phyloP scores from a whole-genome alignment of 2,113 vertebrate genomes.

The Ameiurus melas region DNA sequence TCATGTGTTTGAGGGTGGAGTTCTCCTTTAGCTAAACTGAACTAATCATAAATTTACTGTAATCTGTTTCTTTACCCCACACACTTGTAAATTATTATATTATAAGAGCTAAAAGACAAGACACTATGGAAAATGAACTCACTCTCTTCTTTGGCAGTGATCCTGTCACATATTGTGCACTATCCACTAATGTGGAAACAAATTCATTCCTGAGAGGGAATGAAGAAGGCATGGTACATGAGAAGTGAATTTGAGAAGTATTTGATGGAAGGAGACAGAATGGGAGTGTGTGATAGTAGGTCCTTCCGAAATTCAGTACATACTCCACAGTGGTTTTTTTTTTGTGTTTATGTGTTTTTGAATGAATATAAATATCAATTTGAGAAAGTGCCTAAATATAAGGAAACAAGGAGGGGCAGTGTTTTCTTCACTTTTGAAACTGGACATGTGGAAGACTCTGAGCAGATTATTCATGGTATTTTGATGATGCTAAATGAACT shows the following conservation, averaged over 20 bases:
- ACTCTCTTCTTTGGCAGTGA: constrained; percentile 21
- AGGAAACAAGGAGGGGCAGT: not conserved
- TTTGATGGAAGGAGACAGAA: not conserved
- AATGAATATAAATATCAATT: not conserved
- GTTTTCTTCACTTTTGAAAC: not conserved
- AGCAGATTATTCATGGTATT: not conserved
- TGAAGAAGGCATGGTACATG: not conserved
- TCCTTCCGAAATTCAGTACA: not conserved
- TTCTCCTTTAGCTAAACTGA: not conserved
- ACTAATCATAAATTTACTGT: not conserved
- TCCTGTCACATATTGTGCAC: constrained; percentile 29
- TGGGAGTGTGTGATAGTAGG: not conserved
- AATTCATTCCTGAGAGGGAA: constrained; percentile 4
- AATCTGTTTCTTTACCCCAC: not conserved
- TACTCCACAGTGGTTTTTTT: not conserved
- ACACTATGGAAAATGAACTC: constrained; percentile 49
- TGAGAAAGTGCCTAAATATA: not conserved
- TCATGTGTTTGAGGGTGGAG: no score
- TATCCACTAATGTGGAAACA: constrained; percentile 26
- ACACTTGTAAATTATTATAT: constrained; percentile 50
- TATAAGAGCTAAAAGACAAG: constrained; percentile 58
- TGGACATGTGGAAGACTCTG: not conserved
- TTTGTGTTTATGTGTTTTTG: not conserved
- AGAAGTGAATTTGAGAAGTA: not conserved
- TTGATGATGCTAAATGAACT: not conserved